Percentiles rank a stretch among this genome's conserved stretches.
These are phyloP conservation scores for Eupeodes corollae DNA, from an alignment of 1,140 invertebrate species.

Conservation along the genomic window DNA sequence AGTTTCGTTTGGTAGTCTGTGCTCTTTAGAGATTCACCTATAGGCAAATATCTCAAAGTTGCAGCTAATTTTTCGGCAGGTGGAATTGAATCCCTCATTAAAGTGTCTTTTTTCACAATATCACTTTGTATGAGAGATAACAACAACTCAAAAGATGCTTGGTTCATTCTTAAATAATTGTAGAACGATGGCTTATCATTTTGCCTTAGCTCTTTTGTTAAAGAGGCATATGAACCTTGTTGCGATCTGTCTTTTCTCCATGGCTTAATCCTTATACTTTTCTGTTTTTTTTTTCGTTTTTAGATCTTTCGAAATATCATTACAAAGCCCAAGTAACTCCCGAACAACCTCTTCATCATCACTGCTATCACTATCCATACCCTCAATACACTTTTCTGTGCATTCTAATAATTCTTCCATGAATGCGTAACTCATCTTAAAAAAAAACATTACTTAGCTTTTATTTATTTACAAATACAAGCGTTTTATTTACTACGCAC, in stretches of 20 bases:
- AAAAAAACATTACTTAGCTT: too few relatives aligned
- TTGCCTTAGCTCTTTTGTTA: neutral
- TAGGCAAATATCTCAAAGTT: constrained; percentile 31
- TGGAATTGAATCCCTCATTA: constrained; percentile 29
- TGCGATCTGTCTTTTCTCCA: neutral
- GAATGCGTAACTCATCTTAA: too few relatives aligned
- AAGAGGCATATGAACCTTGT: neutral
- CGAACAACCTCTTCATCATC: too few relatives aligned
- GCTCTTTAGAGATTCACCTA: constrained; percentile 8
- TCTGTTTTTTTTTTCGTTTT: neutral
- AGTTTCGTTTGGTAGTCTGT: neutral
- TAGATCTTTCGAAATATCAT: too few relatives aligned
- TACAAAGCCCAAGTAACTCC: too few relatives aligned
- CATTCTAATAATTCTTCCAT: too few relatives aligned
- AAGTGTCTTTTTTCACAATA: constrained; percentile 29
- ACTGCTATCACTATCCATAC: too few relatives aligned
- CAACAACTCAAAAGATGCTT: neutral
- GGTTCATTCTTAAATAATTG: neutral
- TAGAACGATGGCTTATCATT: neutral
- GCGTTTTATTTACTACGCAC: too few relatives aligned
- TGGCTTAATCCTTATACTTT: neutral
- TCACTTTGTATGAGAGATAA: neutral
- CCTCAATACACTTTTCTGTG: too few relatives aligned
- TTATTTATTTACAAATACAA: too few relatives aligned
- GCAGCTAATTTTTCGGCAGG: constrained; percentile 26